These are phyloP conservation scores for Coranthus polyacanthus DNA, from an alignment of 2,797 vertebrate species.

Conservation along the genomic window DNA sequence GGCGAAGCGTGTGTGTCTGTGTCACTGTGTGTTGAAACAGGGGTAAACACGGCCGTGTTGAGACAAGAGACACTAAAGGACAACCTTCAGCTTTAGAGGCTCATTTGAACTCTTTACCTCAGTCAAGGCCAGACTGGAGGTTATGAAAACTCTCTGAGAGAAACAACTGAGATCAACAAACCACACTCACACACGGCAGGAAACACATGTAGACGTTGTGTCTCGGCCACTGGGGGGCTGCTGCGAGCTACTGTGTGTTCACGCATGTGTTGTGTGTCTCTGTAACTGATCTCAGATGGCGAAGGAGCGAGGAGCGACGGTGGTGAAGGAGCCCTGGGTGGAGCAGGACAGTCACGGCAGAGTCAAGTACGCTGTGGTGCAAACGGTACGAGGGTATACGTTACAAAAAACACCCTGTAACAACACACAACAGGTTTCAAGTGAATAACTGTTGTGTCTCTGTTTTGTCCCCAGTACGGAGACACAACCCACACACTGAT, in stretches of 20 bases:
- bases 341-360: slow-evolving; percentile 86
- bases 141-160: slow-evolving; percentile 30
- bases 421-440: slow-evolving; percentile 8
- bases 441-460: slow-evolving; percentile 18
- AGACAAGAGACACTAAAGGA: slow-evolving; percentile 16
- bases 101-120: slow-evolving; percentile 22
- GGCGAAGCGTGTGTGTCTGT: background rate
- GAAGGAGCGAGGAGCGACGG: slow-evolving; percentile 79
- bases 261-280: background rate
- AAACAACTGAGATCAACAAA: background rate
- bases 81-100: slow-evolving; percentile 20
- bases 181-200: no score
- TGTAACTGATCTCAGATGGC: slow-evolving; percentile 78
- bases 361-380: slow-evolving; percentile 87
- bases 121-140: slow-evolving; percentile 44
- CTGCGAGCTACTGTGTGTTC: no score
- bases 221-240: no score
- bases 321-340: slow-evolving; percentile 87
- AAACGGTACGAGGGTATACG: slow-evolving; percentile 79
- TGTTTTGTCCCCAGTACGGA: slow-evolving; percentile 83
- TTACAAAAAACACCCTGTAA: slow-evolving; percentile 1
- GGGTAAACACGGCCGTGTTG: slow-evolving; percentile 52
- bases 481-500: slow-evolving; percentile 89
- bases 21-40: slow-evolving; percentile 49
- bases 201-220: no score